Conservation (phyloP, 2,888 invertebrate species). For the Dryobota labecula region DNA sequence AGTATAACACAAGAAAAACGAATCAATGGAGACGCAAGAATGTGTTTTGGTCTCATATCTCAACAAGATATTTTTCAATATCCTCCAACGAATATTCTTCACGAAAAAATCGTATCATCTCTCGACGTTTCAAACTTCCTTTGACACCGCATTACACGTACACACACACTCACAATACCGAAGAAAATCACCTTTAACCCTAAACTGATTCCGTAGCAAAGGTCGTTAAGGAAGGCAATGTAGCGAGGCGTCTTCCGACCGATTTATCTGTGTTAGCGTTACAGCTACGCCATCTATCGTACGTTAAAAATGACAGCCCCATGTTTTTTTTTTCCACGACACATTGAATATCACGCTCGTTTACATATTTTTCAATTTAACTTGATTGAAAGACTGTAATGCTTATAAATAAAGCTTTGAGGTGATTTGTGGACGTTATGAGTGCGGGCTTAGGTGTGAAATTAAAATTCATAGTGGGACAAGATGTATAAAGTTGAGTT, state of each 20-base stretch:
- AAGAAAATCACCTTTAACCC: conserved; percentile 86
- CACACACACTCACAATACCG: conserved; percentile 66
- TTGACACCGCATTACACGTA: conserved; percentile 69
- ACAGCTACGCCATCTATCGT: conserved; percentile 80
- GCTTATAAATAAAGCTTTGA: conserved; percentile 78
- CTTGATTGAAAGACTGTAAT: conserved; percentile 74
- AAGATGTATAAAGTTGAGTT: conserved; percentile 31
- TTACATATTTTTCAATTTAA: conserved; percentile 87
- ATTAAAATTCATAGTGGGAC: conserved; percentile 64
- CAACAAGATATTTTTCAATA: conserved; percentile 50
- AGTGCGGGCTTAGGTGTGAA: conserved; percentile 59
- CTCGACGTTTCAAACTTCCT: conserved; percentile 67
- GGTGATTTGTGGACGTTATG: conserved; percentile 71
- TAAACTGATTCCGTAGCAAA: conserved; percentile 85
- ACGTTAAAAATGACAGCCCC: conserved; percentile 87
- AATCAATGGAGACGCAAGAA: conserved; percentile 13
- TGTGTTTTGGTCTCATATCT: conserved; percentile 13
- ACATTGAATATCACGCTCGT: conserved; percentile 84
- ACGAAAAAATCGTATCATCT: conserved; percentile 67
- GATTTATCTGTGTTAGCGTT: conserved; percentile 83
- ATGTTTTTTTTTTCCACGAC: conserved; percentile 84
- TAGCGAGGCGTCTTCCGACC: conserved; percentile 85
- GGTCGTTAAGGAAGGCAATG: conserved; percentile 89
- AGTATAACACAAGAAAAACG: neutral
- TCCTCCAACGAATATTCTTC: conserved; percentile 44